A percentile compares a stretch with the other conserved stretches of the same genome.
These are phyloP conservation scores for Channa maculata DNA, from an alignment of 2,113 vertebrate genomes.

Conservation along the genomic window DNA sequence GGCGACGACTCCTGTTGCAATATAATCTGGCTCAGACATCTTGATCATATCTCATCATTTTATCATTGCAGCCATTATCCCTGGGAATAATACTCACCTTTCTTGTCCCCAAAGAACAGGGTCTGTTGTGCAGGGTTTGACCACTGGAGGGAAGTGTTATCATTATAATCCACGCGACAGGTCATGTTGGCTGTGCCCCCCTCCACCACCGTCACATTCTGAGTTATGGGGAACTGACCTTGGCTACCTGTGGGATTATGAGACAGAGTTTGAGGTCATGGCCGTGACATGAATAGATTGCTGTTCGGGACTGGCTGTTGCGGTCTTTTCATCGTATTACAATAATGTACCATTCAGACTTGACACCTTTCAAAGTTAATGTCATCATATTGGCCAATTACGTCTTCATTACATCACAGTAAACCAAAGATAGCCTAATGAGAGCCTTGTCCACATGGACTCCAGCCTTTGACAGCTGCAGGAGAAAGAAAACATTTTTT, in stretches of 20 bases:
- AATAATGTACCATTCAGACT: conserved; percentile 30
- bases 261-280: conserved; percentile 87
- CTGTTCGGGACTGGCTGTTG: conserved; percentile 4
- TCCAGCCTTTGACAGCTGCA: conserved; percentile 44
- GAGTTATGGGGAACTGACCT: conserved; percentile 95
- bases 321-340: conserved; percentile 30
- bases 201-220: conserved; percentile 97
- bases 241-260: conserved; percentile 87
- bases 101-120: conserved; percentile 98
- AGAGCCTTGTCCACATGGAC: conserved; percentile 25
- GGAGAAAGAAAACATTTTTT: conserved; percentile 38
- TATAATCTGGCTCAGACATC: conserved; percentile 47
- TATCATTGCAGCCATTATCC: conserved; percentile 41
- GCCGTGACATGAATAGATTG: conserved; percentile 27
- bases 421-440: conserved; percentile 45
- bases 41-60: conserved; percentile 51
- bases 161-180: conserved; percentile 99
- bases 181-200: conserved; percentile 96
- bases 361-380: conserved; percentile 45
- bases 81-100: conserved; percentile 86
- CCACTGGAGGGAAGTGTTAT: conserved; percentile 99
- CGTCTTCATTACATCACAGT: conserved; percentile 41
- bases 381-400: conserved; percentile 20
- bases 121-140: conserved; percentile 99
- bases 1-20: conserved; percentile 45